phyloP scores from a whole-genome alignment of 2,113 vertebrate species.

The Cyanoliseus patagonus region DNA sequence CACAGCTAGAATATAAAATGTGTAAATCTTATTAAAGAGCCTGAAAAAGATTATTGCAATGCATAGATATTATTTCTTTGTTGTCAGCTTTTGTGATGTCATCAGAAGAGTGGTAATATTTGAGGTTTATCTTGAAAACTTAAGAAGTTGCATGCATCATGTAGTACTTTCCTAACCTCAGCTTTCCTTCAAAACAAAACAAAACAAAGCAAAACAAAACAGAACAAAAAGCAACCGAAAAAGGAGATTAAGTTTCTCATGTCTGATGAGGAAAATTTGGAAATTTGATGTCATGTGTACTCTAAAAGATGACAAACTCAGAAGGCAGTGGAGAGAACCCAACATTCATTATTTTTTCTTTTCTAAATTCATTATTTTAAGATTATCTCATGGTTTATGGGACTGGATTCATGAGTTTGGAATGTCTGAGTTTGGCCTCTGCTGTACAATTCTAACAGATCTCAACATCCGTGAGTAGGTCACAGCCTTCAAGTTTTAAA shows the following conservation, averaged over 20 bases:
- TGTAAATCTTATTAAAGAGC: background rate
- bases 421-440: background rate
- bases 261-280: background rate
- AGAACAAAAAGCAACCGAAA: background rate
- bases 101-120: background rate
- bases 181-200: background rate
- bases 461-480: background rate
- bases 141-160: background rate
- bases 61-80: background rate
- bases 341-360: background rate
- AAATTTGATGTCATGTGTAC: background rate
- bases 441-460: background rate
- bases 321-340: background rate
- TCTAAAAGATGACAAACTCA: background rate
- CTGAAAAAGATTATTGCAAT: conserved; percentile 1
- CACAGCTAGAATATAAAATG: conserved; percentile 24
- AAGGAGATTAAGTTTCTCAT: background rate
- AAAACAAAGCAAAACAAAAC: background rate
- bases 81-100: background rate
- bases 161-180: background rate
- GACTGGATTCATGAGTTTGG: background rate
- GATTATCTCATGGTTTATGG: background rate
- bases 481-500: background rate
- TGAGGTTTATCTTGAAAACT: background rate
- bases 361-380: background rate